These are phyloP conservation scores for Poliocrania exsul DNA, from an alignment of 2,797 vertebrate species.

Conservation along the genomic window DNA sequence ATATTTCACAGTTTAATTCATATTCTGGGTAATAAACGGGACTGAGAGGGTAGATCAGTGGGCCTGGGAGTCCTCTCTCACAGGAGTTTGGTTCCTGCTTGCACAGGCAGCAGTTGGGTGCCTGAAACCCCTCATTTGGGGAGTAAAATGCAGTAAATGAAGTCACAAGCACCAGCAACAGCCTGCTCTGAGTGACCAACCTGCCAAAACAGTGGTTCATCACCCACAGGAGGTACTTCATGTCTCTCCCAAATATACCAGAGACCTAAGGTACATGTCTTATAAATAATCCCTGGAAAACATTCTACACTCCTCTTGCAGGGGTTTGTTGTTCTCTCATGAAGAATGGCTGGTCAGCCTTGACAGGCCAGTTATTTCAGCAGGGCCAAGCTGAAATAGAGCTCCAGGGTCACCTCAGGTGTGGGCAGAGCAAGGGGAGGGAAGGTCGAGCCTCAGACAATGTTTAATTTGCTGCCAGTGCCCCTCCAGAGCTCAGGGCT, in stretches of 20 bases:
- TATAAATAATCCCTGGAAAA: not conserved
- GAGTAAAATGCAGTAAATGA: not conserved
- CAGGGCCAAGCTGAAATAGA: fast-evolving
- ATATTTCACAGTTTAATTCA: not conserved
- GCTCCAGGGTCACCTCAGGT: not conserved
- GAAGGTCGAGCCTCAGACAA: not conserved
- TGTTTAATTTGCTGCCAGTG: not conserved
- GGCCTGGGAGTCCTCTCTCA: not conserved
- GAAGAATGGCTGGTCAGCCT: not conserved
- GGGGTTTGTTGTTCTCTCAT: not conserved
- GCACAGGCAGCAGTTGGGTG: not conserved
- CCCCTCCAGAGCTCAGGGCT: not conserved
- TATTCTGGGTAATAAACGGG: not conserved
- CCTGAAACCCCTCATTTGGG: not conserved
- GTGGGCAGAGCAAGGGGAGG: not conserved
- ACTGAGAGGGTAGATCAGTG: not conserved
- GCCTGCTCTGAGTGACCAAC: not conserved
- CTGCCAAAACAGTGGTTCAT: not conserved
- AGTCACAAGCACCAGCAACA: not conserved
- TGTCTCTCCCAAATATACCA: not conserved
- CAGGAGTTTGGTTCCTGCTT: not conserved
- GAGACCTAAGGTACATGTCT: not conserved
- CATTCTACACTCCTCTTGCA: not conserved
- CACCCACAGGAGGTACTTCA: not conserved
- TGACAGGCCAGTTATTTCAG: not conserved